phyloP scores from a whole-genome alignment of 1,140 invertebrate species.

The Caenorhabditis brenneri region DNA sequence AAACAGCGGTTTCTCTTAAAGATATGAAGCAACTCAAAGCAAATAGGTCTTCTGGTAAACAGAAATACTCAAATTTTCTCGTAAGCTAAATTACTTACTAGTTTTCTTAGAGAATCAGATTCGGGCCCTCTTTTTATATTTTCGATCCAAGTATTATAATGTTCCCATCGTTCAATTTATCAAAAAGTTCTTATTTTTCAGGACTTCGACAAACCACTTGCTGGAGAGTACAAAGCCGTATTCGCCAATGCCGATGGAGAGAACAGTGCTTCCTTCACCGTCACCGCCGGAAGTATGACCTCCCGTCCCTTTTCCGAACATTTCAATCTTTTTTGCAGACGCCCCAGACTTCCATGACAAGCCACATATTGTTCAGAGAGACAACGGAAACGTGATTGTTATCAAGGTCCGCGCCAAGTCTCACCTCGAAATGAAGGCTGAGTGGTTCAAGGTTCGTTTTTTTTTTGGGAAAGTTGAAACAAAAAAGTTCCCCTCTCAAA shows the following conservation, averaged over 20 bases:
- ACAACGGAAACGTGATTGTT: constrained; percentile 66
- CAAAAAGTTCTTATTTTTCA: constrained; percentile 46
- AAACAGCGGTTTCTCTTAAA: too few relatives aligned
- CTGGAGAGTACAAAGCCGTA: constrained; percentile 69
- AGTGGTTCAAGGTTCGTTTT: constrained; percentile 67
- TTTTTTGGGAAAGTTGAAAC: background rate
- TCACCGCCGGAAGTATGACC: constrained; percentile 69
- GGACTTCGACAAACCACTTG: constrained; percentile 70
- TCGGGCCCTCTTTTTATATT: too few relatives aligned
- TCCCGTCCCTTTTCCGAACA: too few relatives aligned
- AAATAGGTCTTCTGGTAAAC: too few relatives aligned
- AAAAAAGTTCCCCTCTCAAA: background rate
- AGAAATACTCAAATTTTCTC: too few relatives aligned
- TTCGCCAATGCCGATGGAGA: constrained; percentile 66
- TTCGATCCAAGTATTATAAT: too few relatives aligned
- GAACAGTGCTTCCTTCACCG: constrained; percentile 68
- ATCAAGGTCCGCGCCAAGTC: constrained; percentile 70
- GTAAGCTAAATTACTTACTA: too few relatives aligned
- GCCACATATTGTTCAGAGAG: constrained; percentile 70
- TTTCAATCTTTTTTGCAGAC: constrained; percentile 64
- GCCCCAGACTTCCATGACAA: constrained; percentile 70
- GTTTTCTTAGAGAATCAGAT: too few relatives aligned
- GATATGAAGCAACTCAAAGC: too few relatives aligned
- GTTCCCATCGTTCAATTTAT: too few relatives aligned
- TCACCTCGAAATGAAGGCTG: constrained; percentile 68